Evolutionary conservation across 2,797 vertebrate genomes (phyloP).

Genomic region (Anguilla marmorata): DNA sequence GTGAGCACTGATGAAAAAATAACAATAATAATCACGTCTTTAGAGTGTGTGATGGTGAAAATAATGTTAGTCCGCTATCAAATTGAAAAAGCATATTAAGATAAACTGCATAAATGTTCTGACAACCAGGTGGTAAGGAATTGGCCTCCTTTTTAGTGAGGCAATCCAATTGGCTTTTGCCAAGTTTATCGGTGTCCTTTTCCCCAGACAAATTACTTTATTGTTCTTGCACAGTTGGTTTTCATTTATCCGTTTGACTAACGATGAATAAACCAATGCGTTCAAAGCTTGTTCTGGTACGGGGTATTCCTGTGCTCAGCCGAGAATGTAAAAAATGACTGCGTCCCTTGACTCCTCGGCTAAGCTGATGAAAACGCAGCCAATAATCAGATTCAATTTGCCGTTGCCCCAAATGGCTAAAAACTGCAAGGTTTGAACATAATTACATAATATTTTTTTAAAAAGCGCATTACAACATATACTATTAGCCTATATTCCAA

Average conservation of each 20-base stretch:
- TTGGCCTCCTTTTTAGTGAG: conserved; percentile 57
- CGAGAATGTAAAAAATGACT: conserved; percentile 58
- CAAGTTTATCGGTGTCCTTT: conserved; percentile 75
- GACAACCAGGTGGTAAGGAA: conserved; percentile 72
- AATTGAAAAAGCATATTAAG: conserved; percentile 50
- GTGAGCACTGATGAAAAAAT: not conserved
- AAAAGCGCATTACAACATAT: not conserved
- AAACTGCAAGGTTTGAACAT: not conserved
- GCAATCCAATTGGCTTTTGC: conserved; percentile 70
- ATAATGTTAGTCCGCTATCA: conserved; percentile 25
- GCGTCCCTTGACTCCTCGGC: conserved; percentile 43
- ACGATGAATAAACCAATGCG: conserved; percentile 66
- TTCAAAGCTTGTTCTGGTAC: conserved; percentile 60
- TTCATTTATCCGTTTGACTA: conserved; percentile 72
- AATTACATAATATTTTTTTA: not conserved
- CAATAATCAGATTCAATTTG: conserved; percentile 30
- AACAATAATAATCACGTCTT: conserved; percentile 13
- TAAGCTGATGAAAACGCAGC: conserved; percentile 48
- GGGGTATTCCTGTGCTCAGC: conserved; percentile 49
- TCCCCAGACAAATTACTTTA: conserved; percentile 80
- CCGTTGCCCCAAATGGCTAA: conserved; percentile 1
- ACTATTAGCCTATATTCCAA: not conserved
- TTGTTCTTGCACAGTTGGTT: conserved; percentile 77
- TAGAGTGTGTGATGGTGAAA: conserved; percentile 22
- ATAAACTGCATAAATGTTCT: conserved; percentile 54